Evolutionary conservation across 2,113 vertebrate genomes (phyloP).

Genomic region (Macaca mulatta): DNA sequence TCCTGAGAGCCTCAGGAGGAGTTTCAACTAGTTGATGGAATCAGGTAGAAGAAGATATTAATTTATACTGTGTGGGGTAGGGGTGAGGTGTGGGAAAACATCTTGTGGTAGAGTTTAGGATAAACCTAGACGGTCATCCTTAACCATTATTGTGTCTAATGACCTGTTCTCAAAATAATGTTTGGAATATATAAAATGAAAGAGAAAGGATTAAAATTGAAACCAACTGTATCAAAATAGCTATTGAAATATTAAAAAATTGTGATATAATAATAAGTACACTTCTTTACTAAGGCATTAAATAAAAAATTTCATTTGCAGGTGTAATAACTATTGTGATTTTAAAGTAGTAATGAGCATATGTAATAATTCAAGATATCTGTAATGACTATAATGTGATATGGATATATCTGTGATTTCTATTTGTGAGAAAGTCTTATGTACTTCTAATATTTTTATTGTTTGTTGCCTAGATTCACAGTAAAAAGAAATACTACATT

Average conservation of each 20-base stretch:
- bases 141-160: neutral
- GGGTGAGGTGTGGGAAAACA: neutral
- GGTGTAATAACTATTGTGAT: neutral
- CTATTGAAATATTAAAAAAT: conserved; percentile 3
- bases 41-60: neutral
- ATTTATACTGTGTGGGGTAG: neutral
- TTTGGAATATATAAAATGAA: conserved; percentile 49
- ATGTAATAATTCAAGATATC: neutral
- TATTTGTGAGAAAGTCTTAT: neutral
- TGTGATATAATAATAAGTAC: neutral
- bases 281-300: conserved; percentile 30
- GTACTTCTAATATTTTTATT: neutral
- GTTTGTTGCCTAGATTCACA: neutral
- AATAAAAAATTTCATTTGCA: conserved; percentile 14
- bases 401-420: neutral
- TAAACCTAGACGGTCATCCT: neutral
- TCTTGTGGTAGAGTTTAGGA: neutral
- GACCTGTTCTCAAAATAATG: neutral
- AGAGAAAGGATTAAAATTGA: neutral
- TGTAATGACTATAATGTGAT: neutral
- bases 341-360: neutral
- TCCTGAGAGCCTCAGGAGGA: neutral
- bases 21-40: neutral
- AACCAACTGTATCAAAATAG: neutral
- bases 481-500: neutral